Conservation (phyloP, 2,113 vertebrate genomes). For the Gobius niger region DNA sequence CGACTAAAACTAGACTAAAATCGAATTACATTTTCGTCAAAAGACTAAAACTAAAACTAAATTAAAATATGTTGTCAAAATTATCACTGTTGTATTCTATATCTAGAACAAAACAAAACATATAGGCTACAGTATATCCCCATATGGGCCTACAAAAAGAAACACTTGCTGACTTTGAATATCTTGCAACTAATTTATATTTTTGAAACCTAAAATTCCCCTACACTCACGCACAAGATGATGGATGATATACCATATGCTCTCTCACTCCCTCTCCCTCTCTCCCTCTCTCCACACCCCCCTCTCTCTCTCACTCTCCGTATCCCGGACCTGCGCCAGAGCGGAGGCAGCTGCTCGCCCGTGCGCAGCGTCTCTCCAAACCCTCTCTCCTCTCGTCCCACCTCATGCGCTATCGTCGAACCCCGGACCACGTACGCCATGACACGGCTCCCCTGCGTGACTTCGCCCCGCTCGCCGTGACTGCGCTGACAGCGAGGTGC, state of each 20-base stretch:
- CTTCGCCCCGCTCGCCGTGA: not conserved
- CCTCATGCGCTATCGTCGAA: not conserved
- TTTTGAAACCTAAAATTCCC: no score
- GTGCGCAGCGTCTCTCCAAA: slow-evolving; percentile 42
- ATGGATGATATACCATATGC: not conserved
- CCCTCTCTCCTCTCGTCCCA: not conserved
- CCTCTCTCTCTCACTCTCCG: slow-evolving; percentile 41
- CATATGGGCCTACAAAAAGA: no score
- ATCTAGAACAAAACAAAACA: no score
- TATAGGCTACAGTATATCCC: no score
- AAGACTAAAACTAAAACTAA: no score
- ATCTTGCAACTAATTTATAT: no score
- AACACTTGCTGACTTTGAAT: no score
- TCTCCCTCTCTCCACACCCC: not conserved
- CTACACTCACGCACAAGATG: not conserved
- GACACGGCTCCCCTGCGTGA: not conserved
- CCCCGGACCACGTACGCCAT: slow-evolving; percentile 1
- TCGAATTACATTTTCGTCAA: no score
- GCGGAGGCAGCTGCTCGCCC: slow-evolving; percentile 76
- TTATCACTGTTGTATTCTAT: no score
- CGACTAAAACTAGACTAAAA: no score
- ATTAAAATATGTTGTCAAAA: no score
- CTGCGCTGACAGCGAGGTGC: slow-evolving; percentile 39
- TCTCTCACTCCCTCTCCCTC: not conserved
- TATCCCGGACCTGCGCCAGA: slow-evolving; percentile 77